phyloP scores from a whole-genome alignment of 2,888 invertebrate species.

The Nomada goodeniana region DNA sequence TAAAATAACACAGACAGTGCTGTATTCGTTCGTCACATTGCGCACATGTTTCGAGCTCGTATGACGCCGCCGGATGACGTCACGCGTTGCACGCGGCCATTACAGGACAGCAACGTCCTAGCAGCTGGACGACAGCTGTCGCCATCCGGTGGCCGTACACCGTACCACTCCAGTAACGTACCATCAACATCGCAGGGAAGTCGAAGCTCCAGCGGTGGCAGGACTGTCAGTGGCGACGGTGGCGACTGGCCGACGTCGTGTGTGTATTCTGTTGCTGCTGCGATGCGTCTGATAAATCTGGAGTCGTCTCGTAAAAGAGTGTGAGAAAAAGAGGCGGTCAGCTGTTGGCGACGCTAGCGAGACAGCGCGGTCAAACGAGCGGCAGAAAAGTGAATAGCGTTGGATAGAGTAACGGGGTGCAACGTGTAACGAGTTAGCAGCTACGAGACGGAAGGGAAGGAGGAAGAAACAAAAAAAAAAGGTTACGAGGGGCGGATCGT shows the following conservation, averaged over 20 bases:
- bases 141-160: slow-evolving; percentile 34
- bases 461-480: slow-evolving; percentile 27
- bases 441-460: slow-evolving; percentile 2
- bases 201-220: slow-evolving; percentile 58
- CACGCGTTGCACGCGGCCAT: background rate
- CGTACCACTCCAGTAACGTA: no score
- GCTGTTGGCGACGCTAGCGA: slow-evolving; percentile 55
- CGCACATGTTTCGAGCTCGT: background rate
- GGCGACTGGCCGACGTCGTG: slow-evolving; percentile 70
- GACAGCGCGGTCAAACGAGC: slow-evolving; percentile 31
- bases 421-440: background rate
- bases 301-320: slow-evolving; percentile 56
- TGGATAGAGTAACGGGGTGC: background rate
- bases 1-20: background rate
- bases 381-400: slow-evolving; percentile 1
- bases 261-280: slow-evolving; percentile 68
- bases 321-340: slow-evolving; percentile 56
- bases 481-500: slow-evolving; percentile 68
- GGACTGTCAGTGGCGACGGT: slow-evolving; percentile 70
- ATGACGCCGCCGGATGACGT: background rate
- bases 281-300: slow-evolving; percentile 71
- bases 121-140: background rate
- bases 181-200: slow-evolving; percentile 44
- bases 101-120: background rate
- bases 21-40: background rate